Evolutionary conservation across 2,113 vertebrate species (phyloP), one percentile per base, ranked within the genome.

Genomic region (Caranx ignobilis): DNA sequence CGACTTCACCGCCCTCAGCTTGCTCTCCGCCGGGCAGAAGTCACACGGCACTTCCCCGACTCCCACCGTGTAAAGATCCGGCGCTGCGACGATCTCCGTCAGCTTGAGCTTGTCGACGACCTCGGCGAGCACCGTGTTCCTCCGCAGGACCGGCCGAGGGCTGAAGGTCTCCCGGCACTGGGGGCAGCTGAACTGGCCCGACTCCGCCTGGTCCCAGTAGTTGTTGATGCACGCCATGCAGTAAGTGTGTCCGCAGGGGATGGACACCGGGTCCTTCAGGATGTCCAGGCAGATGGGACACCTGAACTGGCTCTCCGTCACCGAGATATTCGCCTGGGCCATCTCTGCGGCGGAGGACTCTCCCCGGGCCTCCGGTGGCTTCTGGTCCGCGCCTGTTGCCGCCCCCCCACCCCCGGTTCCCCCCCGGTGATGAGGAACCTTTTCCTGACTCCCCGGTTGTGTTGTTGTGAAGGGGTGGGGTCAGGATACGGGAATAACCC

Each of bases 31-130:
- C 21, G 93, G 88, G 93, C 97, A 98, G 71, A 97, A 97, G 90
- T 98, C 97, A 0, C 97, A 98, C 65, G 96, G 94, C 18, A 98
- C 96, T 15, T 98, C 97, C 57, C 97, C 96, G 0, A 90, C 76
- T 8, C 70, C 88, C 5, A 76, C 91, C 10, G 75, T 13, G 88
- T 82, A 93, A 4, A 76, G 79, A 72, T 92, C 87, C 21, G 90
- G 85, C 19, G 83, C 72, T 0, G 70, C 0, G 32, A 75, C 69
- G 72, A 15, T 21, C 0, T 88, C 85, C 64, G 60, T 92, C 67
- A 71, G 80, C 78, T 86, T 86, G 19, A 94, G 85, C 15, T 89
- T 92, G 39, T 83, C 90, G 31, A 95, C 91, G 3, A 95, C 88
- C 72, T 95, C 91, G 6, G 88, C 89, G 11, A 95, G 91, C 62